phyloP scores from a whole-genome alignment of 2,797 vertebrate genomes.

The Poecile montanus region DNA sequence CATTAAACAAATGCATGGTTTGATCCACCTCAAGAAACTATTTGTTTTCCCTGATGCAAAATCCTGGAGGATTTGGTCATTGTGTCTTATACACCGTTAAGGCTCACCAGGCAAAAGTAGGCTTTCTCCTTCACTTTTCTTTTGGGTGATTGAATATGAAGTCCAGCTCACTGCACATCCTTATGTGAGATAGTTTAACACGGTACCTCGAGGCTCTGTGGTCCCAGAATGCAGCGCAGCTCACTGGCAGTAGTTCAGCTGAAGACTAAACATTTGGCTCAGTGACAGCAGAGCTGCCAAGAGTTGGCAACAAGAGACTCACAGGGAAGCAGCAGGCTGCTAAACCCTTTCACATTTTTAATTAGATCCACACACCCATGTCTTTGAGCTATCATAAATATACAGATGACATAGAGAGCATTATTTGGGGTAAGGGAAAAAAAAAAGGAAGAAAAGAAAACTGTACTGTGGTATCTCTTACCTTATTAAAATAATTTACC shows the following conservation, averaged over 20 bases:
- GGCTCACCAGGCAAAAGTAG: conserved; percentile 43
- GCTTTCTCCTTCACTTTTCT: conserved; percentile 40
- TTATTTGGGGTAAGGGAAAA: conserved; percentile 80
- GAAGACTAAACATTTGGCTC: conserved; percentile 98
- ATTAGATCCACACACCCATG: conserved; percentile 99
- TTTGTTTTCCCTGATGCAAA: not conserved
- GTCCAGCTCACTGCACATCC: conserved; percentile 61
- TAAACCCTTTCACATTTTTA: conserved; percentile 99
- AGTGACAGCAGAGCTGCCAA: conserved; percentile 95
- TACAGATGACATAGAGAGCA: conserved; percentile 90
- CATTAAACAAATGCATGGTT: not conserved
- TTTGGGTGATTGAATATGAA: conserved; percentile 26
- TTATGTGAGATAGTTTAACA: conserved; percentile 62
- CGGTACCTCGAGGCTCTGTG: conserved; percentile 73
- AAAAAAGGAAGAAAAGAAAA: conserved; percentile 45
- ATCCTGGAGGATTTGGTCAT: conserved; percentile 18
- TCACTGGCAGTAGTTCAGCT: conserved; percentile 90
- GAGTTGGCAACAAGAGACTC: conserved; percentile 92
- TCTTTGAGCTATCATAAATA: conserved; percentile 99
- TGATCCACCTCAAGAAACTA: not conserved
- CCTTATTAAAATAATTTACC: conserved; percentile 77
- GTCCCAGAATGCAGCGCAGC: conserved; percentile 89
- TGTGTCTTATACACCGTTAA: not conserved
- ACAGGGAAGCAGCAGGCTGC: conserved; percentile 90
- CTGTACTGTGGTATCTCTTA: conserved; percentile 62